Evolutionary conservation across 2,888 invertebrate species (phyloP), one percentile per base, ranked within the genome.

Genomic region (Ichneumoninae sp.): DNA sequence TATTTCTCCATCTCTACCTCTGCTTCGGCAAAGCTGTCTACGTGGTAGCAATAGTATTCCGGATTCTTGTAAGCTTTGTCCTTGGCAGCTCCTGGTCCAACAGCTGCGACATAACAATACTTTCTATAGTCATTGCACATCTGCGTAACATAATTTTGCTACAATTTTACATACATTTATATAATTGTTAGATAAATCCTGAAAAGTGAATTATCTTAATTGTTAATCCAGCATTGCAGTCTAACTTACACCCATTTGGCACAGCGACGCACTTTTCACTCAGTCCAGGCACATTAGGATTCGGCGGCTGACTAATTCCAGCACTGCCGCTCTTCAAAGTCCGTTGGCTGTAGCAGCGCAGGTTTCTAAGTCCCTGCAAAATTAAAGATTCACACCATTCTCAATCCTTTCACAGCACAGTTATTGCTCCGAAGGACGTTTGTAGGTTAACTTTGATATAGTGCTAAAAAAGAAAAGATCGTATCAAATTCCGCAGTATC

Each of bases 31-130:
- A 96, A 98, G 88, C 97, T 97, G 88, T 95, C 96, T 62, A 95
- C 95, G 90, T 97, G 95, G 90, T 97, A 98, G 87, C 96, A 96
- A 90, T 96, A 98, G 93, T 98, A 98, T 94, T 98, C 98, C 0
- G 98, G 97, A 85, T 97, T 97, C 94, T 98, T 97, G 92, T 98
- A 98, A 0, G 95, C 95, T 10, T 95, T 96, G 80, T 94, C 93
- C 93, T 97, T 97, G 1, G 95, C 94, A 8, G 97, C 97, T 65
- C 96, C 96, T 40, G 97, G 97, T 16, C 97, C 97, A n/a, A 97
- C 96, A 47, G 96, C 94, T 94, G 88, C 19, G 91, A 75, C 36
- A 26, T 19, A 78, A 82, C 30, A 74, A 74, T 40, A 44, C 75
- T 62, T 66, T 7, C 26, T 52, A 47, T 33, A 19, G 19, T 19